Percentiles rank a stretch among this genome's conserved stretches.
Evolutionary conservation across 2,797 vertebrate species (phyloP).

Genomic region (Spinus pinus): DNA sequence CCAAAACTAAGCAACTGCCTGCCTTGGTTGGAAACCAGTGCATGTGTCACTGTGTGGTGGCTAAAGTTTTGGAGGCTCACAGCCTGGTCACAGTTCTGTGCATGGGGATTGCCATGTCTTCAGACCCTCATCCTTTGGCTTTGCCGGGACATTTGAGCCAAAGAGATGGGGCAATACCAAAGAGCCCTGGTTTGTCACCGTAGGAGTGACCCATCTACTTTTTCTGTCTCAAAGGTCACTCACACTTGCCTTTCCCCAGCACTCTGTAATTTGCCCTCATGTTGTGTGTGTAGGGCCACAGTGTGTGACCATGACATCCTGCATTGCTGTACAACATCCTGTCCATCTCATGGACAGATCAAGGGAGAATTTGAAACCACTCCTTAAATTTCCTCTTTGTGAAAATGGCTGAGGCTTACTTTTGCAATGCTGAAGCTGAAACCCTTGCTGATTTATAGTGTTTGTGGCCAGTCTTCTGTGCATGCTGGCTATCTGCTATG

Average conservation of each 20-base stretch:
- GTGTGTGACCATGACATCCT: neutral
- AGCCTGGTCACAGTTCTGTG: neutral
- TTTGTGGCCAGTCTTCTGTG: neutral
- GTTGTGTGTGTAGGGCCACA: neutral
- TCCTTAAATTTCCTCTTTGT: neutral
- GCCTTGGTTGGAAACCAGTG: neutral
- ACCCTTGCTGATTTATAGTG: neutral
- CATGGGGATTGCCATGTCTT: neutral
- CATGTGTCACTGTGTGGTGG: neutral
- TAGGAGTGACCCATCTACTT: neutral
- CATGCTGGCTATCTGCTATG: accelerated
- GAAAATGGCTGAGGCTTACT: neutral
- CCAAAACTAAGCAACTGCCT: neutral
- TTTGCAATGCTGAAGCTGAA: neutral
- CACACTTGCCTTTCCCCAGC: neutral
- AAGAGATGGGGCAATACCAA: neutral
- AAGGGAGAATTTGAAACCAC: neutral
- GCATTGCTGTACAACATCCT: neutral
- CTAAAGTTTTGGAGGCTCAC: neutral
- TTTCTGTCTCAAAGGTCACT: neutral
- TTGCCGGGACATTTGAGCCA: neutral
- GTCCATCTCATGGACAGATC: neutral
- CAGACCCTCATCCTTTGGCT: neutral
- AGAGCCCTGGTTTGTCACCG: neutral
- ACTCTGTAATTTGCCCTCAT: neutral